Evolutionary conservation across 2,797 vertebrate species (phyloP), one percentile per base, ranked within the genome.

Genomic region (Anguilla pacifica): DNA sequence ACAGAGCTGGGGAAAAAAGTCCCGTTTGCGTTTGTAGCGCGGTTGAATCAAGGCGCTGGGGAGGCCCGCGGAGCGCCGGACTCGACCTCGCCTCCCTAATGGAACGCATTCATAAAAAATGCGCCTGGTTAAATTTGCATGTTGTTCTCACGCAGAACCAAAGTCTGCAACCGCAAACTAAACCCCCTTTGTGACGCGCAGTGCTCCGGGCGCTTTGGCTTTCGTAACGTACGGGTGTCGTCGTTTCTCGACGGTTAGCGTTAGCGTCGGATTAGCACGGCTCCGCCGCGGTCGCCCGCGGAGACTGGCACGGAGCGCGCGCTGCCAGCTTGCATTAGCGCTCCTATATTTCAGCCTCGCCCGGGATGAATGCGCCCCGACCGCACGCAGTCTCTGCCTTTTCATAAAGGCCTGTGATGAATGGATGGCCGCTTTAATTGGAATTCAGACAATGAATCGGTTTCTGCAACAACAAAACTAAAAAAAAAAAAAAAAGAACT

Each of bases 91-190:
- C 6, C 77, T 46, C 43, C 25, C 49, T 81, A 81, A 49, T 49
- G 43, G 77, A 81, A 81, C 9, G 43, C 6, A 81, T 81, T 81
- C 49, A 81, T 81, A 81, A 49, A 49, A 81, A 46, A 49, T 46
- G 17, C 39, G 77, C 19, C 7, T 9, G 17, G 39, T 81, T 49
- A 81, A 49, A 81, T 49, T 81, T 81, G 19, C n/a, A 46, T 81
- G 72, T 77, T 77, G 15, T 49, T 49, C 77, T 46, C 43, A 31
- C n/a, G 3, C 31, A 43, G 35, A 35, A 25, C 22, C 43, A 10
- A 81, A 28, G 43, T 7, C 61, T 67, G 7, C 1, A 67, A 25
- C 61, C n/a, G 5, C 1, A 22, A 67, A 67, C 3, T 67, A n/a
- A 67, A n/a, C 7, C 6, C 22, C 74, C 3, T 39, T 81, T 6